A percentile compares a stretch with the other conserved stretches of the same genome.
These are phyloP conservation scores for Nettapus auritus DNA, from an alignment of 2,113 vertebrate genomes.

Conservation along the genomic window DNA sequence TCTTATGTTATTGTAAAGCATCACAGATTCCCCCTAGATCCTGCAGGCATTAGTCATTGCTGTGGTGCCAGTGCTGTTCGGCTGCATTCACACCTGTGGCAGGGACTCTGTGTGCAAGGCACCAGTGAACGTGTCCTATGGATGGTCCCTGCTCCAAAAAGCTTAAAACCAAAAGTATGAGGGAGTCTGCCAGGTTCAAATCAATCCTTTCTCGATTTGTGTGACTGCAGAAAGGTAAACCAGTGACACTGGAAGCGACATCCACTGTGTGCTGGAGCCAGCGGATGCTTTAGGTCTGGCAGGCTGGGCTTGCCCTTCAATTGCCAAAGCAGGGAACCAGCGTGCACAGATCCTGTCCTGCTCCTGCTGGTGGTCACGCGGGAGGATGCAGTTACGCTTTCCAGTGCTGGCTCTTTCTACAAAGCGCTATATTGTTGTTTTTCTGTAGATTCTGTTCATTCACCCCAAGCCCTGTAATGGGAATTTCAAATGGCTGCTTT, in stretches of 20 bases:
- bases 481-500: not conserved
- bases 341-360: not conserved
- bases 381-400: not conserved
- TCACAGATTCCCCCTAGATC: not conserved
- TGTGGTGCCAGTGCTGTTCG: not conserved
- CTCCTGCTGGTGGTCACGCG: fast-evolving
- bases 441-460: not conserved
- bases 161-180: not conserved
- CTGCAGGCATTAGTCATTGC: not conserved
- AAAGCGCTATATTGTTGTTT: not conserved
- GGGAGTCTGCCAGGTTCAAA: not conserved
- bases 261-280: not conserved
- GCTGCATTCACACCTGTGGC: not conserved
- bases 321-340: not conserved
- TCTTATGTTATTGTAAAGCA: not conserved
- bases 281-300: not conserved
- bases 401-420: not conserved
- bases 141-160: not conserved
- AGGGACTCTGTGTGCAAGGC: not conserved
- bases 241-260: not conserved
- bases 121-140: not conserved
- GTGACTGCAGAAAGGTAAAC: not conserved
- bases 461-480: not conserved
- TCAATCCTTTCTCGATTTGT: not conserved
- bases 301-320: not conserved